Percentiles rank a stretch among this genome's conserved stretches.
These are phyloP conservation scores for Ceramica pisi DNA, from an alignment of 2,888 invertebrate genomes.

Conservation along the genomic window DNA sequence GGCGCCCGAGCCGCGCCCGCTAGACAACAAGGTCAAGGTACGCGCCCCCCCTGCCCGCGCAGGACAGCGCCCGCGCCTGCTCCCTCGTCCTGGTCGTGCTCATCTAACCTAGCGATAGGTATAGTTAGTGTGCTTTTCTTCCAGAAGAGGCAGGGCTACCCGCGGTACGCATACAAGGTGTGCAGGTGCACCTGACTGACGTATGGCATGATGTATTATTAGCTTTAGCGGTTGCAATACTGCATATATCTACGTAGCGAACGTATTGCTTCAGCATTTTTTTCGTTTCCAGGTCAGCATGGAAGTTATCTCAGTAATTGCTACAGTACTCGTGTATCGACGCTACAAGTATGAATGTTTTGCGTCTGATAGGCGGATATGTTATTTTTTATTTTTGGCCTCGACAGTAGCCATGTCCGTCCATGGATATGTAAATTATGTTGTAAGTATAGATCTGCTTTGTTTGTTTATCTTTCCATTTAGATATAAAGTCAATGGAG, in stretches of 20 bases:
- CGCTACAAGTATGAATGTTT: slow-evolving; percentile 39
- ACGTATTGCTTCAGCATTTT: slow-evolving; percentile 54
- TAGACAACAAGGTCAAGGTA: slow-evolving; percentile 95
- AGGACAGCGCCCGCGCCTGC: background rate
- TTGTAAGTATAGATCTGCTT: slow-evolving; percentile 55
- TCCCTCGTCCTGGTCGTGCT: slow-evolving; percentile 6
- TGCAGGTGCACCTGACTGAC: slow-evolving; percentile 65
- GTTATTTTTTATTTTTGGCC: slow-evolving; percentile 39
- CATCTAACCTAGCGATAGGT: slow-evolving; percentile 33
- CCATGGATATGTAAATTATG: slow-evolving; percentile 46
- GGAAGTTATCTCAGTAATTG: slow-evolving; percentile 38
- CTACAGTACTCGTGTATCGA: slow-evolving; percentile 17
- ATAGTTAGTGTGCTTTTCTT: slow-evolving; percentile 57
- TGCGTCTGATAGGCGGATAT: slow-evolving; percentile 41
- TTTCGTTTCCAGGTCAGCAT: slow-evolving; percentile 53
- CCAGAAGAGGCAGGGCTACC: slow-evolving; percentile 57
- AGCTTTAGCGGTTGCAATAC: slow-evolving; percentile 57
- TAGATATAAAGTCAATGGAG: slow-evolving; percentile 48
- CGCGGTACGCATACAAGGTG: slow-evolving; percentile 61
- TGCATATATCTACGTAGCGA: slow-evolving; percentile 56
- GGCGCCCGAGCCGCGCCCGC: slow-evolving; percentile 92
- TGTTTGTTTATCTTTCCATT: slow-evolving; percentile 61
- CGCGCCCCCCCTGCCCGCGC: slow-evolving; percentile 16
- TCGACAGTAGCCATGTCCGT: slow-evolving; percentile 38
- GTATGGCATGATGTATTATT: slow-evolving; percentile 65